A percentile compares a stretch with the other conserved stretches of the same genome.
These are phyloP conservation scores for Scaptodrosophila lebanonensis DNA, from an alignment of 1,140 invertebrate genomes.

Conservation along the genomic window DNA sequence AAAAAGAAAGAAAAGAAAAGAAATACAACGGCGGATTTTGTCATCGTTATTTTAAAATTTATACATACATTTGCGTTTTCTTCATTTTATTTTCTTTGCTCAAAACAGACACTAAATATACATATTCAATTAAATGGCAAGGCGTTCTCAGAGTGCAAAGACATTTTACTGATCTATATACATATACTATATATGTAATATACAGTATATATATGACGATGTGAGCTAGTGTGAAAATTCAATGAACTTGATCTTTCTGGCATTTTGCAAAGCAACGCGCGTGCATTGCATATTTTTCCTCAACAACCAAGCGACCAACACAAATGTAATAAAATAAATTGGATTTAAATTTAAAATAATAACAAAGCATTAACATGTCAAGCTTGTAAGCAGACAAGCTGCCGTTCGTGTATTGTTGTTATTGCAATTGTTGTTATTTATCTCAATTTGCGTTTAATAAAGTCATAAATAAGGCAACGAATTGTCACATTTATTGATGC, in stretches of 20 bases:
- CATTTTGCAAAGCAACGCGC: slow-evolving; percentile 20
- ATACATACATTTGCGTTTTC: slow-evolving; percentile 39
- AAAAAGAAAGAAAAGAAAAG: too few relatives aligned
- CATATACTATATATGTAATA: too few relatives aligned
- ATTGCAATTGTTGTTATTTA: slow-evolving; percentile 29
- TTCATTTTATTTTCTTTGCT: slow-evolving; percentile 29
- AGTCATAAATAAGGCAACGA: slow-evolving; percentile 64
- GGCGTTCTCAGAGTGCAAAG: slow-evolving; percentile 38
- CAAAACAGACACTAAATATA: slow-evolving; percentile 25
- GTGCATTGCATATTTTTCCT: slow-evolving; percentile 44
- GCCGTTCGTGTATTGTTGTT: neutral
- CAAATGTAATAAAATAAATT: slow-evolving; percentile 46
- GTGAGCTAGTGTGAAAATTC: slow-evolving; percentile 50
- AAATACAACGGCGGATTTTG: slow-evolving; percentile 54
- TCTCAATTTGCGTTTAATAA: slow-evolving; percentile 72
- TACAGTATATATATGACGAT: too few relatives aligned
- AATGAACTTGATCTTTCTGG: slow-evolving; percentile 68
- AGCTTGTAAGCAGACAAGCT: slow-evolving; percentile 48
- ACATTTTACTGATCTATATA: too few relatives aligned
- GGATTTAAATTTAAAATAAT: slow-evolving; percentile 51
- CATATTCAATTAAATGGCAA: slow-evolving; percentile 64
- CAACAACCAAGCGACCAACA: too few relatives aligned
- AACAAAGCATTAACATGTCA: slow-evolving; percentile 61
- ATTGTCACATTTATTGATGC: slow-evolving; percentile 66
- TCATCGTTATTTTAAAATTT: slow-evolving; percentile 76